phyloP scores from a whole-genome alignment of 2,113 vertebrate species.

The Gymnogyps californianus region DNA sequence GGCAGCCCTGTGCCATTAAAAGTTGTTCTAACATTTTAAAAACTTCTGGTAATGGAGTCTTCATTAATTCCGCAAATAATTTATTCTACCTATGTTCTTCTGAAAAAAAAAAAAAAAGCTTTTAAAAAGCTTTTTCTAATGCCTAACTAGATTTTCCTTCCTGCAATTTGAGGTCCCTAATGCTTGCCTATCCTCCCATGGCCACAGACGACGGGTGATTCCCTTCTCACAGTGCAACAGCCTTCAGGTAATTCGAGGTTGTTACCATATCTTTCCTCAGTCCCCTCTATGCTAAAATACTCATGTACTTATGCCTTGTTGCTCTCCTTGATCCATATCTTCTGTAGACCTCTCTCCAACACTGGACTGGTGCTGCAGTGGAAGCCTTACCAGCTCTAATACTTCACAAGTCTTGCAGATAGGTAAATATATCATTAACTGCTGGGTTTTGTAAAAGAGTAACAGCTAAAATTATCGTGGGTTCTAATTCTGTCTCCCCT shows the following conservation, averaged over 20 bases:
- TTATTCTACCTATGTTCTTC: background rate
- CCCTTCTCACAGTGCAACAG: background rate
- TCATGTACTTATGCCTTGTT: too few relatives aligned
- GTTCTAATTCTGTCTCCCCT: background rate
- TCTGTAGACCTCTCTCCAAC: background rate
- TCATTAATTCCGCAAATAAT: background rate
- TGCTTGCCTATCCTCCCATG: background rate
- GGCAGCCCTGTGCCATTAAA: background rate
- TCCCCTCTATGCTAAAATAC: background rate
- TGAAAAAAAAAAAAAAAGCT: too few relatives aligned
- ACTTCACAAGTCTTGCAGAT: background rate
- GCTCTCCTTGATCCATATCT: background rate
- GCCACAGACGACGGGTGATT: accelerated
- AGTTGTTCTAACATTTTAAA: background rate
- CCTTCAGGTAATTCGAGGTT: background rate
- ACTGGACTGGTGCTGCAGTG: background rate
- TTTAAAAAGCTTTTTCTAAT: background rate
- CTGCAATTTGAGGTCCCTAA: background rate
- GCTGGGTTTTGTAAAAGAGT: background rate
- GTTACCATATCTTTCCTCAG: background rate
- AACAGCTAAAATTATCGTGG: background rate
- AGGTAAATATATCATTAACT: background rate
- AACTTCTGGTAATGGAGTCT: background rate
- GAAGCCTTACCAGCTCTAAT: background rate
- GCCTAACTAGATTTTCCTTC: background rate